These are phyloP conservation scores for Hoplostethus mediterraneus DNA, from an alignment of 2,797 vertebrate genomes.

Conservation along the genomic window DNA sequence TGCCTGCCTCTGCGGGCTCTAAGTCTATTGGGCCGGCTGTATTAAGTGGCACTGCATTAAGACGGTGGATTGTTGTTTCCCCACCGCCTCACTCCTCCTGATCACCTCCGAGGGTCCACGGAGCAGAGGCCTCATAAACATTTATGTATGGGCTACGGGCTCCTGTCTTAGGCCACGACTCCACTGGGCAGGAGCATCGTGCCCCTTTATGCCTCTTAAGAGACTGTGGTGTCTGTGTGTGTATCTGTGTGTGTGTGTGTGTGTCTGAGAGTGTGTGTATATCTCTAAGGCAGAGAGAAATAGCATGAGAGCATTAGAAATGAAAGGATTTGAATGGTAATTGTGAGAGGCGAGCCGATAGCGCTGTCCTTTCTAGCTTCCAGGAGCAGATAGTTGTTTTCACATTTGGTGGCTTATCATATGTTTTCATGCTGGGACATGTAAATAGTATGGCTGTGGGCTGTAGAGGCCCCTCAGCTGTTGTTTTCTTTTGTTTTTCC, in stretches of 20 bases:
- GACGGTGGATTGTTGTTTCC: slow-evolving; percentile 74
- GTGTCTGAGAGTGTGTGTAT: slow-evolving; percentile 38
- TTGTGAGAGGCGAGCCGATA: neutral
- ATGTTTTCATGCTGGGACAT: slow-evolving; percentile 81
- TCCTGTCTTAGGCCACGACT: slow-evolving; percentile 73
- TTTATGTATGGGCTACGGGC: slow-evolving; percentile 79
- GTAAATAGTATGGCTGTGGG: slow-evolving; percentile 71
- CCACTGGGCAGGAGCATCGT: slow-evolving; percentile 66
- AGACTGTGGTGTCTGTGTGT: slow-evolving; percentile 58
- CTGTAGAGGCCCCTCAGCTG: slow-evolving; percentile 64
- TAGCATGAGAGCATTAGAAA: slow-evolving; percentile 38
- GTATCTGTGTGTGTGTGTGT: slow-evolving; percentile 32
- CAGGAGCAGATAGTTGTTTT: slow-evolving; percentile 76
- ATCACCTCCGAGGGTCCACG: slow-evolving; percentile 80
- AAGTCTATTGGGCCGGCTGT: slow-evolving; percentile 68
- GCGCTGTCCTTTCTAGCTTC: slow-evolving; percentile 43
- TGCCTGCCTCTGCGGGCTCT: slow-evolving; percentile 55
- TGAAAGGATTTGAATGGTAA: slow-evolving; percentile 51
- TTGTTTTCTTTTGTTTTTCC: slow-evolving; percentile 72
- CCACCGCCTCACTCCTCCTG: slow-evolving; percentile 75
- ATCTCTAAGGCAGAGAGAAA: slow-evolving; percentile 55
- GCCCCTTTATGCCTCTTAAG: slow-evolving; percentile 84
- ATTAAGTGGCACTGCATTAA: slow-evolving; percentile 82
- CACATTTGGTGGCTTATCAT: slow-evolving; percentile 74
- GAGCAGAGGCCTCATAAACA: slow-evolving; percentile 86